These are phyloP conservation scores for Halyomorpha halys DNA, from an alignment of 1,140 invertebrate genomes.

Conservation along the genomic window DNA sequence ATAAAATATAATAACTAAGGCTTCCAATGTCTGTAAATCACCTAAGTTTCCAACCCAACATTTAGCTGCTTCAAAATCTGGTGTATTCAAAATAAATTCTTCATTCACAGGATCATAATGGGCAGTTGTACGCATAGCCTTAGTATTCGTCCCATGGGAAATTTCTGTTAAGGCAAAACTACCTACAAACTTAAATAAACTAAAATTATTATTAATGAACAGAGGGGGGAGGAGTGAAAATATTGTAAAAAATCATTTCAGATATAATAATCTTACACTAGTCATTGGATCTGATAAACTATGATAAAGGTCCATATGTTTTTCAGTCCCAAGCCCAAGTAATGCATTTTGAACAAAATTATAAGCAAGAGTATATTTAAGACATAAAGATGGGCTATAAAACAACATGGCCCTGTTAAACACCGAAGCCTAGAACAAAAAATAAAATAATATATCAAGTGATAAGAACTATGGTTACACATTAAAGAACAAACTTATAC, in stretches of 20 bases:
- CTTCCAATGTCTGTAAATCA: slow-evolving; percentile 33
- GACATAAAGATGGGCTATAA: slow-evolving; percentile 52
- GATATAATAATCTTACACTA: slow-evolving; percentile 42
- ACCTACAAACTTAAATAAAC: slow-evolving; percentile 38
- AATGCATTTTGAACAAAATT: slow-evolving; percentile 58
- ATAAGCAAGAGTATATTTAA: slow-evolving; percentile 56
- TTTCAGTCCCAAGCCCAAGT: slow-evolving; percentile 60
- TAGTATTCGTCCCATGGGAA: slow-evolving; percentile 87
- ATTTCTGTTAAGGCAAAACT: slow-evolving; percentile 88
- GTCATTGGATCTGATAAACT: slow-evolving; percentile 47
- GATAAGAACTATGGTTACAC: too few species aligned
- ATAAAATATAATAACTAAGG: not conserved
- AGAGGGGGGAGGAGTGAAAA: not conserved
- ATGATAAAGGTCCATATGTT: slow-evolving; percentile 59
- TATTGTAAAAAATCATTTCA: not conserved
- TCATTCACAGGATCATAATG: slow-evolving; percentile 66
- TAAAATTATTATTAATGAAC: not conserved
- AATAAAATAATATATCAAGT: not conserved
- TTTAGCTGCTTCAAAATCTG: slow-evolving; percentile 89
- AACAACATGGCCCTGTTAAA: slow-evolving; percentile 56
- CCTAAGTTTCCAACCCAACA: slow-evolving; percentile 89
- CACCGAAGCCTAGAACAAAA: slow-evolving; percentile 37
- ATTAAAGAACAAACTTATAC: too few species aligned
- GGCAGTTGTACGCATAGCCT: slow-evolving; percentile 79
- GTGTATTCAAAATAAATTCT: slow-evolving; percentile 81